Evolutionary conservation across 1,140 invertebrate species (phyloP).

Genomic region (Pachyrhynchus sulphureomaculatus): DNA sequence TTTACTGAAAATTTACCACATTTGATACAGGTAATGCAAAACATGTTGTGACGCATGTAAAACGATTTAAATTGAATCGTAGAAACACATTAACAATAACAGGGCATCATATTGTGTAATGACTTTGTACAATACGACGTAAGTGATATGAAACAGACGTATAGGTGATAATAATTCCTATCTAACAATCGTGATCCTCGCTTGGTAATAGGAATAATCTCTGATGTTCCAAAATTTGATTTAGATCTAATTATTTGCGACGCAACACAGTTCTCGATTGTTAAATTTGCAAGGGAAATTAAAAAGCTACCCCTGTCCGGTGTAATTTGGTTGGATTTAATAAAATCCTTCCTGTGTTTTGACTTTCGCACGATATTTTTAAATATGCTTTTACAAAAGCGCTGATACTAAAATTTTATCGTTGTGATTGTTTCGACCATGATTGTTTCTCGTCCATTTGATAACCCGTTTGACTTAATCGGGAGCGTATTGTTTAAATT

Average conservation of each 20-base stretch:
- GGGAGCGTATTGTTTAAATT: background rate
- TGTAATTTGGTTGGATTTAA: slow-evolving; percentile 16
- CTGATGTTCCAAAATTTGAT: slow-evolving; percentile 16
- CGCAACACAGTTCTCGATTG: slow-evolving; percentile 12
- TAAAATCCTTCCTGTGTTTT: slow-evolving; percentile 11
- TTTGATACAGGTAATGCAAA: slow-evolving; percentile 2
- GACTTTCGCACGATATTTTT: slow-evolving; percentile 10
- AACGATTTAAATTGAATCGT: slow-evolving; percentile 18
- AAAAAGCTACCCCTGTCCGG: background rate
- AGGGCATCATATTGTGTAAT: slow-evolving; percentile 12
- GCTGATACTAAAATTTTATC: slow-evolving; percentile 9
- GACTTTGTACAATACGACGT: slow-evolving; percentile 24
- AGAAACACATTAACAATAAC: slow-evolving; percentile 25
- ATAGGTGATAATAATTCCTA: slow-evolving; percentile 22
- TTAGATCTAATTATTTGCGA: slow-evolving; percentile 16
- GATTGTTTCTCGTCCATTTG: slow-evolving; percentile 8
- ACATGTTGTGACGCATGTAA: slow-evolving; percentile 11
- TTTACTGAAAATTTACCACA: too few species aligned
- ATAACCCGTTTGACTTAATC: slow-evolving; percentile 2
- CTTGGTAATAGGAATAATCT: slow-evolving; percentile 6
- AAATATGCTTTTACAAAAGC: slow-evolving; percentile 1
- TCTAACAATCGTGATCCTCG: background rate
- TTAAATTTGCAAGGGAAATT: slow-evolving; percentile 20
- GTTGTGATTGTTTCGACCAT: background rate
- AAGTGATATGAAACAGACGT: slow-evolving; percentile 23